Percentiles rank a stretch among this genome's conserved stretches.
phyloP scores from a whole-genome alignment of 2,888 invertebrate species.

The Matsumyia berberina region DNA sequence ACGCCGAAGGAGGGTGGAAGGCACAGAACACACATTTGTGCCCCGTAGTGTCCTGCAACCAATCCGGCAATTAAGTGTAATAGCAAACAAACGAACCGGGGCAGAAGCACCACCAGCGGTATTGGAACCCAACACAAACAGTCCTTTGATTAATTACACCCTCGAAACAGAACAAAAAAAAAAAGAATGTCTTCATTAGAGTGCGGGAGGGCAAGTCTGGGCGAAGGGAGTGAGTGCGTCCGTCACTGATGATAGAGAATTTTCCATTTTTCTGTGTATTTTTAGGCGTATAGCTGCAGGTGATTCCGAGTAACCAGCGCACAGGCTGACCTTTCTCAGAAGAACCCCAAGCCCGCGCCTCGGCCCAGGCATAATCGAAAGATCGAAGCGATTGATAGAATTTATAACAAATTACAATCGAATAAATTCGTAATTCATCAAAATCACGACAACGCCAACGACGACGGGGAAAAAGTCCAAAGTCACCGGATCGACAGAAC shows the following conservation, averaged over 20 bases:
- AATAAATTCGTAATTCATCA: constrained; percentile 76
- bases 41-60: constrained; percentile 63
- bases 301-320: constrained; percentile 42
- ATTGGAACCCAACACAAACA: constrained; percentile 64
- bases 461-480: constrained; percentile 49
- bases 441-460: constrained; percentile 63
- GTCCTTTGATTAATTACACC: constrained; percentile 76
- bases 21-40: background rate
- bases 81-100: constrained; percentile 69
- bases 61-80: constrained; percentile 76
- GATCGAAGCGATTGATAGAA: constrained; percentile 75
- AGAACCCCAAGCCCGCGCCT: constrained; percentile 39
- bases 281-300: constrained; percentile 67
- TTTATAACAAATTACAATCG: constrained; percentile 77
- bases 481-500: constrained; percentile 67
- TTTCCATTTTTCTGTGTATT: constrained; percentile 71
- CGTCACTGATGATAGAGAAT: constrained; percentile 60
- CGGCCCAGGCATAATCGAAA: constrained; percentile 60
- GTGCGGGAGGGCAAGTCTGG: constrained; percentile 1
- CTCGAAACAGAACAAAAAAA: constrained; percentile 37
- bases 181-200: constrained; percentile 73
- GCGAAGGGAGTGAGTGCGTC: constrained; percentile 11
- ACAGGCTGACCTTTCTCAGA: constrained; percentile 72
- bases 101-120: constrained; percentile 39
- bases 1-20: constrained; percentile 35